These are phyloP conservation scores for Zosterops japonicus DNA, from an alignment of 2,113 vertebrate genomes.

Conservation along the genomic window DNA sequence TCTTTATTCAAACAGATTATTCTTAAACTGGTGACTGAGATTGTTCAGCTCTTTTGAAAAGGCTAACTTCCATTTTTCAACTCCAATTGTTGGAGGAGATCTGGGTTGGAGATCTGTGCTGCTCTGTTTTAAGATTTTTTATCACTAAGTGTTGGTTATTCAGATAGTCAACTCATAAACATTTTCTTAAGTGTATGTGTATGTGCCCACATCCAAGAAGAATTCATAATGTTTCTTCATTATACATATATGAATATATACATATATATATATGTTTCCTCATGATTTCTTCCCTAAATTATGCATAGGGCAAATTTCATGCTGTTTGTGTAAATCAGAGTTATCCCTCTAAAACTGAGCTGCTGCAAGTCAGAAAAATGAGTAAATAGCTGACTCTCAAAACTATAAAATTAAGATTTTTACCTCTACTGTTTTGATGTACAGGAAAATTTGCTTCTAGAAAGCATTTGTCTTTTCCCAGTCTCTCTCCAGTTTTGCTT, in stretches of 20 bases:
- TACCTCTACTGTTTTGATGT: neutral
- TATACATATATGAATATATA: neutral
- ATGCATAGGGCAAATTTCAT: neutral
- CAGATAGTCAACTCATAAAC: neutral
- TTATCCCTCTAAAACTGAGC: neutral
- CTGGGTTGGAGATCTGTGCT: neutral
- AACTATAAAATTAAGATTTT: neutral
- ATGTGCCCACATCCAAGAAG: neutral
- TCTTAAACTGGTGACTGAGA: neutral
- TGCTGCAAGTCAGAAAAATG: neutral
- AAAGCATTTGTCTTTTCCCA: neutral
- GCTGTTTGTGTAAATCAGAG: neutral
- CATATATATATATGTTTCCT: neutral
- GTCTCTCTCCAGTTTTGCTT: neutral
- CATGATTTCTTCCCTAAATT: neutral
- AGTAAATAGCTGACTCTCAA: neutral
- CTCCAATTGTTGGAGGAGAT: neutral
- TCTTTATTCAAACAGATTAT: neutral
- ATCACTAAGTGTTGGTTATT: neutral
- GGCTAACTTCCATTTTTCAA: neutral
- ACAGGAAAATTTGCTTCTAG: neutral
- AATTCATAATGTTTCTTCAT: neutral
- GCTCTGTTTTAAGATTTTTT: neutral
- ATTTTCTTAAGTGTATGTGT: neutral
- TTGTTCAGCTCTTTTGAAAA: neutral